These are phyloP conservation scores for Oligia strigilis DNA, from an alignment of 2,888 invertebrate genomes.

Conservation along the genomic window DNA sequence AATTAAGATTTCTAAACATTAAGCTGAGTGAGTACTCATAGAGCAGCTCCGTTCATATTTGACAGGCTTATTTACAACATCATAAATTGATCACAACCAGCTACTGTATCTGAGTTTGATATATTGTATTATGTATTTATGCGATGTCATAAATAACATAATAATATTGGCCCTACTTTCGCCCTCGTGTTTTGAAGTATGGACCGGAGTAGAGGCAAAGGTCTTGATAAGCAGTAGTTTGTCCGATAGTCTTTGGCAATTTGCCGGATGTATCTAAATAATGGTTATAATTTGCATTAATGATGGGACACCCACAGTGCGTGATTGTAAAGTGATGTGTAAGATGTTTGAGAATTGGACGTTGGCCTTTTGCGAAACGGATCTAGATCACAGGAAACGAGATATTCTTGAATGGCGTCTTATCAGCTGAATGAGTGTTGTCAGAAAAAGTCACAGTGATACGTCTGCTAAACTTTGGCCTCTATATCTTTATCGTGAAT, in stretches of 20 bases:
- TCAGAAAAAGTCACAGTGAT: conserved; percentile 77
- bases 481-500: conserved; percentile 69
- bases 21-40: conserved; percentile 47
- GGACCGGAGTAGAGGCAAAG: conserved; percentile 78
- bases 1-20: conserved; percentile 62
- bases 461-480: conserved; percentile 75
- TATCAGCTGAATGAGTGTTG: conserved; percentile 76
- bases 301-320: conserved; percentile 70
- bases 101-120: conserved; percentile 70
- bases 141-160: conserved; percentile 73
- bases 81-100: conserved; percentile 69
- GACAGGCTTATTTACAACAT: conserved; percentile 67
- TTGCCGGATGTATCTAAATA: conserved; percentile 84
- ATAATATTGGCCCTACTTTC: conserved; percentile 77
- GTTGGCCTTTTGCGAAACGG: conserved; percentile 72
- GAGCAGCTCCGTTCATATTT: conserved; percentile 51
- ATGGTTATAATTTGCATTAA: conserved; percentile 72
- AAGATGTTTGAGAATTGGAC: conserved; percentile 58
- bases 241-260: conserved; percentile 81
- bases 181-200: conserved; percentile 77
- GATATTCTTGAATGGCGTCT: conserved; percentile 72
- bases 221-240: conserved; percentile 81
- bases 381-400: conserved; percentile 76
- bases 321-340: conserved; percentile 34
- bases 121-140: conserved; percentile 71